Evolutionary conservation across 2,888 invertebrate species (phyloP), one percentile per base, ranked within the genome.

Genomic region (Stenchaetothrips biformis): DNA sequence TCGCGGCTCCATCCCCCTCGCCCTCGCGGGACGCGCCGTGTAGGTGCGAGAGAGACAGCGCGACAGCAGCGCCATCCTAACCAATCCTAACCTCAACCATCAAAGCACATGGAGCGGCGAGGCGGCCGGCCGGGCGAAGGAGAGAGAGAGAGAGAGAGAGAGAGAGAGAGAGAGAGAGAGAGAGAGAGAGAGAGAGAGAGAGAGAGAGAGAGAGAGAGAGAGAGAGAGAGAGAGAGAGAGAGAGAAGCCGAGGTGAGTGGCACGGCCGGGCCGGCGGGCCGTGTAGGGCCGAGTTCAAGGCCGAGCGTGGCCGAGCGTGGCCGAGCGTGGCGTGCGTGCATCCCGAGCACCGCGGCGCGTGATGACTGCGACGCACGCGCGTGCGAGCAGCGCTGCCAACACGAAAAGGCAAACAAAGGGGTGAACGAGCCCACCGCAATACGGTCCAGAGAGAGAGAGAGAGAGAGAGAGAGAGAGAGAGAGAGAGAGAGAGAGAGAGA

Each of bases 161-260:
- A 47, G 80, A 48, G 48, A 80, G 77, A 21, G 80, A 74, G 77
- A 47, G 18, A 79, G 48, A n/a, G n/a, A 25, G n/a, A 21, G 78
- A 27, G 27, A 25, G 27, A 78, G 27, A 25, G 47, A 6, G 48
- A 18, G 74, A 80, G 48, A 13, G 74, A 21, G 21, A n/a, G 74
- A 21, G 47, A 48, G 48, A 48, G 78, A 47, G 11, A 8, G 78
- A 21, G 7, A 21, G n/a, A 21, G 21, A 9, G 67, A 21, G 67
- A 7, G 67, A 18, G 74, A 74, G 48, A 13, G 74, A 21, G 21
- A n/a, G 74, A 21, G 18, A 48, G 48, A 48, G 78, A 16, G 7
- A 9, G 78, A 25, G 7, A 11, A n/a, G 49, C 9, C 11, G 67
- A 21, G 67, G 21, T 37, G 37, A 37, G 37, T 37, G 37, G 37